Percentiles rank a stretch among this genome's conserved stretches.
Evolutionary conservation across 2,797 vertebrate genomes (phyloP).

Genomic region (Pyrrhura leucotis): DNA sequence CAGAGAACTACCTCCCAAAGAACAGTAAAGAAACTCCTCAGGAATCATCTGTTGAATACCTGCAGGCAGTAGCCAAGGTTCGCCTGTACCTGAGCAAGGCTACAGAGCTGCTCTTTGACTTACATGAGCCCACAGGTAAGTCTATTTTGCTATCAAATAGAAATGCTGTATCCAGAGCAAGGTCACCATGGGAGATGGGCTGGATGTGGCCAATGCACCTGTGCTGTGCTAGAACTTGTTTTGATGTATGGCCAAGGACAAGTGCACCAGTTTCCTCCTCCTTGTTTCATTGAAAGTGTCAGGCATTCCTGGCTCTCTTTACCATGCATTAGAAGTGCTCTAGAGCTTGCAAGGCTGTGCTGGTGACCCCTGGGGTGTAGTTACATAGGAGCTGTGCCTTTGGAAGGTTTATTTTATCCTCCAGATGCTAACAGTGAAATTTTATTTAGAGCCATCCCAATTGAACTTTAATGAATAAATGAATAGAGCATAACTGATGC

Average conservation of each 20-base stretch:
- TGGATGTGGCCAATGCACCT: not conserved
- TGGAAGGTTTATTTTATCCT: not conserved
- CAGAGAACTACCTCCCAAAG: slow-evolving; percentile 57
- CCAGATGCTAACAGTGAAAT: not conserved
- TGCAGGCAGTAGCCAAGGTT: slow-evolving; percentile 86
- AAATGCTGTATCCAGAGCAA: not conserved
- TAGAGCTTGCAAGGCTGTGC: not conserved
- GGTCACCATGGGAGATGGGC: not conserved
- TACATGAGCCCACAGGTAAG: slow-evolving; percentile 57
- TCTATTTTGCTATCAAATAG: not conserved
- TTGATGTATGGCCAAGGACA: fast-evolving
- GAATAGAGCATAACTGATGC: not conserved
- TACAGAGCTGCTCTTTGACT: slow-evolving; percentile 75
- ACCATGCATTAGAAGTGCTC: not conserved
- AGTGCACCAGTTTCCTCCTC: not conserved
- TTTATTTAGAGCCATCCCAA: not conserved
- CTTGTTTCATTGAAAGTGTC: not conserved
- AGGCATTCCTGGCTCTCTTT: not conserved
- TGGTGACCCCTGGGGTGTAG: not conserved
- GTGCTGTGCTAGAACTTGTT: not conserved
- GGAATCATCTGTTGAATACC: slow-evolving; percentile 78
- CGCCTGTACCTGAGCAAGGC: slow-evolving; percentile 86
- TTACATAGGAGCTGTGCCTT: not conserved
- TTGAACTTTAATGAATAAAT: not conserved
- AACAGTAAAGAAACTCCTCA: not conserved